Percentiles rank a stretch among this genome's conserved stretches.
phyloP scores from a whole-genome alignment of 64 coral and sea anemone genomes.

The Dendronephthya gigantea region DNA sequence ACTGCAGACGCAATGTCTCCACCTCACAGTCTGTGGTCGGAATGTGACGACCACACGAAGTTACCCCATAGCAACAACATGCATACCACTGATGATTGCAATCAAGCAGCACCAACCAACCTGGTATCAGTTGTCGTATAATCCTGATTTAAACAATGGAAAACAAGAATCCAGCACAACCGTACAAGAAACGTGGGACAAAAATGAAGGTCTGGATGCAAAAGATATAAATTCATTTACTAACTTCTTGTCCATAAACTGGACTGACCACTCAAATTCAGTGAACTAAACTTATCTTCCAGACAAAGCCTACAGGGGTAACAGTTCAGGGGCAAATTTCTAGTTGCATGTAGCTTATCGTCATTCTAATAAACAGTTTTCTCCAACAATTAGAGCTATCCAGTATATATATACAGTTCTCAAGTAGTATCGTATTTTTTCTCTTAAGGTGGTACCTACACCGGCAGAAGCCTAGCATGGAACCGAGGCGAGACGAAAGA shows the following conservation, averaged over 20 bases:
- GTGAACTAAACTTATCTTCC: too few species aligned
- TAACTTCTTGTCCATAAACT: too few species aligned
- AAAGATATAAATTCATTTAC: not conserved
- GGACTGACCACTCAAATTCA: too few species aligned
- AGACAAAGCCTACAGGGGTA: too few species aligned
- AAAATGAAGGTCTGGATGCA: not conserved
- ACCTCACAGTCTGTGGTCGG: not conserved
- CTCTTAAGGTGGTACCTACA: not conserved
- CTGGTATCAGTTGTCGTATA: conserved; percentile 7
- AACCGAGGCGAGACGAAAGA: not conserved
- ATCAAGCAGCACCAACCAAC: conserved; percentile 6
- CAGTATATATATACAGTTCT: too few species aligned
- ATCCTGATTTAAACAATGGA: not conserved
- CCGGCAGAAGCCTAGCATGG: not conserved
- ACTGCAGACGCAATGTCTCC: not conserved
- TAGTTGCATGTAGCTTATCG: too few species aligned
- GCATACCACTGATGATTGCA: not conserved
- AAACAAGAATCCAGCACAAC: not conserved
- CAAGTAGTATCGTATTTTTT: not conserved
- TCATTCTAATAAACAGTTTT: too few species aligned
- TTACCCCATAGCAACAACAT: not conserved
- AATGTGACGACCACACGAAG: conserved; percentile 13
- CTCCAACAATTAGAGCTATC: too few species aligned
- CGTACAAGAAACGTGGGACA: not conserved
- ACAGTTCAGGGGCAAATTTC: too few species aligned